Base-by-base conservation (phyloP, 53 echinoderm and acorn worm species). In the Holothuria leucospilota region DNA sequence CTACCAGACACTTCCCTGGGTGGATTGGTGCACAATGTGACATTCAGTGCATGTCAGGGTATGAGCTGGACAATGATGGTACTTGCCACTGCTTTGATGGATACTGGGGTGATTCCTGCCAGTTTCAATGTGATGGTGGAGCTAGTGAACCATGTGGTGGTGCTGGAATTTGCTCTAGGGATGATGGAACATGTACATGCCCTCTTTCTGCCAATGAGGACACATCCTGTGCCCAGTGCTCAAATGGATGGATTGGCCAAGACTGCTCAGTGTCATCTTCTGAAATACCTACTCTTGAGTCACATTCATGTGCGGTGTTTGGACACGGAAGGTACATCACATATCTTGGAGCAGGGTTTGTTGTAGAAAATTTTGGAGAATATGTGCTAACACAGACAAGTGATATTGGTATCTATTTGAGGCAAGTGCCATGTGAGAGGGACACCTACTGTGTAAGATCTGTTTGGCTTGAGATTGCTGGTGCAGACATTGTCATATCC, bases 11-110 rank as follows among this genome's bases (percentile, higher is more conserved):
- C 40, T 96, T 96, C 65, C 96, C 93, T 8, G 30, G 79, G 14
- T 96, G 96, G 96, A 93, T 89, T 64, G 96, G 96, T n/a, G 41
- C 63, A 18, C 20, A 73, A 20, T 96, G 96, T 62, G 62, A 84
- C 52, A 86, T 86, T 14, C 68, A 74, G 5, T 96, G 96, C 38
- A 16, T 88, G 21, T 96, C 96, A 12, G 92, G 96, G 29, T 87
- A 85, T 24, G 73, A 84, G 34, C 56, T 59, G 52, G 34, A 85
- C 26, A 13, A 21, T 72, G 72, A 72, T 72, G 72, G 72, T 12
- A 68, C 59, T 28, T 96, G 96, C 71, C 34, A 80, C 21, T 96
- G 96, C 82, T 89, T 82, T 74, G 51, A 68, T 28, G 96, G 96
- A 21, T 96, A 89, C 88, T 93, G 82, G 91, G 96, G 93, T 40